phyloP scores from a whole-genome alignment of 1,140 invertebrate species.

The Drosophila athabasca region DNA sequence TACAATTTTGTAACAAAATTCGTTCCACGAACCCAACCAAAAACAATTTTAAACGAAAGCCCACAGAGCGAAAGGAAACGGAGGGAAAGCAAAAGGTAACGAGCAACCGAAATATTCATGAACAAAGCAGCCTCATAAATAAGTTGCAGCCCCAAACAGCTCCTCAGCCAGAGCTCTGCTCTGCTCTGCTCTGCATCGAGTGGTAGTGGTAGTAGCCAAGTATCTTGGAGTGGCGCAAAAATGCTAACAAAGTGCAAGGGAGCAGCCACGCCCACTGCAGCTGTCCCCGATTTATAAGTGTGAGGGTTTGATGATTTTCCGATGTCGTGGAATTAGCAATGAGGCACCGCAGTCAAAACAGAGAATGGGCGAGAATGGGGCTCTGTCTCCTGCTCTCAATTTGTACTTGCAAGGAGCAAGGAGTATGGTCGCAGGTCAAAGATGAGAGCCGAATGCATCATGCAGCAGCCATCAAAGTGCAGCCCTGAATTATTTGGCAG shows the following conservation, averaged over 20 bases:
- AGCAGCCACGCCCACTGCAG: not conserved
- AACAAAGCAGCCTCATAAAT: constrained; percentile 65
- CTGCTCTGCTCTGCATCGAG: constrained; percentile 49
- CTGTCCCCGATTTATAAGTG: constrained; percentile 20
- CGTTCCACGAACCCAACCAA: constrained; percentile 13
- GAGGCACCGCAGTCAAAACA: constrained; percentile 33
- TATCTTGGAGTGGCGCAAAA: constrained; percentile 54
- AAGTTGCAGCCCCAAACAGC: constrained; percentile 55
- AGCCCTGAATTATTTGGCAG: constrained; percentile 25
- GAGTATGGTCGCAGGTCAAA: not conserved
- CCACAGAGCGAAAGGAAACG: too few relatives aligned
- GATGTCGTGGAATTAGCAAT: constrained; percentile 73
- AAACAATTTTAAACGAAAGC: not conserved
- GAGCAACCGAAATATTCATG: constrained; percentile 64
- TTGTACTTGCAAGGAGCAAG: constrained; percentile 46
- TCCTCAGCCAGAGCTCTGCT: constrained; percentile 12
- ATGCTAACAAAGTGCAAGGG: constrained; percentile 56
- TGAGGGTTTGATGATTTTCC: constrained; percentile 69
- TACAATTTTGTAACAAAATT: constrained; percentile 57
- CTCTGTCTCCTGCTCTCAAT: constrained; percentile 8
- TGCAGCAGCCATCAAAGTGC: constrained; percentile 34
- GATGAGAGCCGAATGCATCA: constrained; percentile 35
- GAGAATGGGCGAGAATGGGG: not conserved
- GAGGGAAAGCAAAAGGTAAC: too few relatives aligned
- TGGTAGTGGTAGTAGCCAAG: constrained; percentile 28